A percentile compares a stretch with the other conserved stretches of the same genome.
phyloP scores from a whole-genome alignment of 2,888 invertebrate genomes.

The Lithophane semibrunnea region DNA sequence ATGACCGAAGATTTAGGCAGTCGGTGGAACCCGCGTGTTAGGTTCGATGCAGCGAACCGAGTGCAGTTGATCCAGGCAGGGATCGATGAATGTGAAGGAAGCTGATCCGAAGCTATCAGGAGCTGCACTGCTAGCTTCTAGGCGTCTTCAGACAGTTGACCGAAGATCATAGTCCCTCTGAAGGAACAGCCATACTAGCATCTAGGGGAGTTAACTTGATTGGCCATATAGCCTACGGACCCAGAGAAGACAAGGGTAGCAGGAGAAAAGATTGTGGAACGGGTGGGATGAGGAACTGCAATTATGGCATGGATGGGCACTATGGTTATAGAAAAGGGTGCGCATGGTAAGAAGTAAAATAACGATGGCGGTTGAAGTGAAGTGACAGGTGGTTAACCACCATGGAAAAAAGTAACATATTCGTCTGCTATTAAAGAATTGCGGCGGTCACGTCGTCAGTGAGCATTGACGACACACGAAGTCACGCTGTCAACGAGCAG shows the following conservation, averaged over 20 bases:
- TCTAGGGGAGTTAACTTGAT: not conserved
- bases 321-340: not conserved
- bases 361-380: not conserved
- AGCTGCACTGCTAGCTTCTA: constrained; percentile 1
- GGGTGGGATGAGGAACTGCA: not conserved
- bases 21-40: constrained; percentile 15
- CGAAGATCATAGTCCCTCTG: constrained; percentile 7
- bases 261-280: constrained; percentile 5
- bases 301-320: constrained; percentile 7
- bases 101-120: constrained; percentile 5
- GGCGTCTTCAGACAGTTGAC: constrained; percentile 15
- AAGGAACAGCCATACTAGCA: constrained; percentile 5
- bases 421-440: not conserved
- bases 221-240: constrained; percentile 5
- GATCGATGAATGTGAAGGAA: not conserved
- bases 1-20: constrained; percentile 20
- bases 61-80: not conserved
- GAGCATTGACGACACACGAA: constrained; percentile 27
- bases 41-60: not conserved
- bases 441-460: constrained; percentile 11
- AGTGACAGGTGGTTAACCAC: not conserved
- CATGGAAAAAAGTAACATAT: constrained; percentile 6
- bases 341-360: not conserved
- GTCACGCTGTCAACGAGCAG: constrained; percentile 8
- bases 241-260: not conserved